phyloP scores from a whole-genome alignment of 2,888 invertebrate species.

The Heliconius cydno region DNA sequence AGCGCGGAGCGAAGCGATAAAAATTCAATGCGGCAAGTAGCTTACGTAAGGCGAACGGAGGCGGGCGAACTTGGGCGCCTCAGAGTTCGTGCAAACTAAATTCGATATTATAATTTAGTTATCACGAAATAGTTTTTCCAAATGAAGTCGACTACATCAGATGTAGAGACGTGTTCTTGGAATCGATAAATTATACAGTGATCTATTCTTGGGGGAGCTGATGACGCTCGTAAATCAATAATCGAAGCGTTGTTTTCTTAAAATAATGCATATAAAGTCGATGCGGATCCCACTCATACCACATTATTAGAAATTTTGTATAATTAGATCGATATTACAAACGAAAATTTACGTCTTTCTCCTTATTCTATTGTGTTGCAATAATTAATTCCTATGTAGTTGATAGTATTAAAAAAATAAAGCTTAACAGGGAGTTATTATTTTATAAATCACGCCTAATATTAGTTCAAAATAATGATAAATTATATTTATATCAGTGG shows the following conservation, averaged over 20 bases:
- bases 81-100: conserved; percentile 30
- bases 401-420: neutral
- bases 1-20: conserved; percentile 56
- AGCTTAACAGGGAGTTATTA: neutral
- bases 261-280: conserved; percentile 18
- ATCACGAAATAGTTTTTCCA: conserved; percentile 28
- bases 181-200: conserved; percentile 31
- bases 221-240: conserved; percentile 28
- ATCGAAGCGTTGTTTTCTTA: conserved; percentile 22
- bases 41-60: conserved; percentile 60
- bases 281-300: neutral
- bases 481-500: neutral
- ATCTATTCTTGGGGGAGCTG: conserved; percentile 20
- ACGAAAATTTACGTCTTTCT: neutral
- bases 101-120: conserved; percentile 35
- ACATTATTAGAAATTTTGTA: neutral
- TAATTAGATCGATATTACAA: neutral
- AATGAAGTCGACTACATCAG: conserved; percentile 26
- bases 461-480: neutral
- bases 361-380: neutral
- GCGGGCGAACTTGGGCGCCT: conserved; percentile 43
- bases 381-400: neutral
- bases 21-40: conserved; percentile 64
- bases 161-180: conserved; percentile 26
- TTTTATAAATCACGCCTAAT: neutral